phyloP scores from a whole-genome alignment of 2,888 invertebrate genomes.

The Congeria kusceri region DNA sequence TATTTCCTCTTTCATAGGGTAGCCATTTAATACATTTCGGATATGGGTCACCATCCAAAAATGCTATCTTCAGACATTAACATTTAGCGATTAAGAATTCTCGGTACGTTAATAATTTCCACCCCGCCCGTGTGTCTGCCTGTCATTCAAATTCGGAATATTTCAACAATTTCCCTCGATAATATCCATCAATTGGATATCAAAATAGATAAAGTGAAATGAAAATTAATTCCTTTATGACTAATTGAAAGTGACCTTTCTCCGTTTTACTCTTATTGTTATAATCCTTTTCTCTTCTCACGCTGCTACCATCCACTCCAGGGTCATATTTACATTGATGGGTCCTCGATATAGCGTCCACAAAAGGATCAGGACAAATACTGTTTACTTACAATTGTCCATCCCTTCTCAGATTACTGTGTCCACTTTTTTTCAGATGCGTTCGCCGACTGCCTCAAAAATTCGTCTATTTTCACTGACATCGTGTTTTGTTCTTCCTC shows the following conservation, averaged over 20 bases:
- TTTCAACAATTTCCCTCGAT: no score
- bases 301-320: background rate
- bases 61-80: no score
- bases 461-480: constrained; percentile 25
- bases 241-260: constrained; percentile 7
- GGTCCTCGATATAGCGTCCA: constrained; percentile 10
- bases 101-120: no score
- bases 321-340: constrained; percentile 2
- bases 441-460: constrained; percentile 26
- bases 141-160: no score
- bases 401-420: constrained; percentile 21
- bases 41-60: no score
- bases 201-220: no score
- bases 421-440: constrained; percentile 10
- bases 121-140: no score
- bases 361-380: constrained; percentile 42
- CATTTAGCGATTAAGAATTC: no score
- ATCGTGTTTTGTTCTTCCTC: constrained; percentile 9
- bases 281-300: constrained; percentile 29
- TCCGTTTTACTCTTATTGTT: constrained; percentile 30
- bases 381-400: constrained; percentile 48
- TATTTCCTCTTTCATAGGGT: no score
- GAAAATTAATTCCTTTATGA: constrained; percentile 7
- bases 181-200: no score
- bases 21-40: no score